Evolutionary conservation across 2,113 vertebrate genomes (phyloP), one percentile per base, ranked within the genome.

Genomic region (Marmota monax): DNA sequence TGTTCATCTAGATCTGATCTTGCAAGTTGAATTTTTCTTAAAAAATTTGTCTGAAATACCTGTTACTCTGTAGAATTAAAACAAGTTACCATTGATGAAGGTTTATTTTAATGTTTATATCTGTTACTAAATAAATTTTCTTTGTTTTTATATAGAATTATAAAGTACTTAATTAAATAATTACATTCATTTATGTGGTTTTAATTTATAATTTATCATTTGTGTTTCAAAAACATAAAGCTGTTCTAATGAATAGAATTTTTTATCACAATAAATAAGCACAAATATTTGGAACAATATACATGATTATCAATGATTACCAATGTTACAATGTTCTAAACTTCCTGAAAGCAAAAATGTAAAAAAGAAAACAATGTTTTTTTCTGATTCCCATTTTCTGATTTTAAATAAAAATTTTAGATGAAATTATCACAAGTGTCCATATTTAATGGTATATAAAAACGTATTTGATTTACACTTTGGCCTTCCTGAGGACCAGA

Each of bases 91-190:
- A 69, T 9, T 69, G 53, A 84, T 16, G 42, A 96, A 90, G 37
- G 82, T 34, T 90, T 17, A 77, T 96, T 77, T 78, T 85, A 82
- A 82, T 12, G 10, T 92, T 77, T 65, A 72, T 92, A 76, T 94
- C 53, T 18, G 61, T 92, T 80, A 27, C 27, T 53, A 95, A 97
- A 90, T 7, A 78, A 63, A 63, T 76, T 78, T 80, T 88, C 67
- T 92, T 92, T 93, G 27, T 80, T 92, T 93, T 94, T 53, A 89
- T 61, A 84, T 58, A 83, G 17, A 80, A 91, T 34, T 80, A 61
- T 92, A 72, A 93, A 25, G 34, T 76, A 83, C 25, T 32, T 95
- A 96, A 87, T 90, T 93, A 91, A 93, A 69, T 72, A 18, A 53
- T 76, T 58, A 83, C 53, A 27, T 88, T 8, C 12, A 84, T 90